Percentiles rank a stretch among this genome's conserved stretches.
Conservation (phyloP, 2,888 invertebrate genomes). For the Caenorhabditis zanzibari region DNA sequence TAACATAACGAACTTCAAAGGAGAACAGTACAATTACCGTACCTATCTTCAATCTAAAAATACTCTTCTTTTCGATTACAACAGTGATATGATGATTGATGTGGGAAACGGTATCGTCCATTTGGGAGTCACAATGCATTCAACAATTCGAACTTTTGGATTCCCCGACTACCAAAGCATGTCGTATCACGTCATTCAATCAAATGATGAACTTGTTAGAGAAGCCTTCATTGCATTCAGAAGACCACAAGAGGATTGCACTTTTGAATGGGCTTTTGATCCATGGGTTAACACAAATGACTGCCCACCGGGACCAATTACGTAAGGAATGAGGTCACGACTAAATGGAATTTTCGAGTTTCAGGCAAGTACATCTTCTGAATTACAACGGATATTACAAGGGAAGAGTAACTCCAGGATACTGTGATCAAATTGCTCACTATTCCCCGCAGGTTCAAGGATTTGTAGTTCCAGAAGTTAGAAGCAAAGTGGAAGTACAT, state of each 20-base stretch:
- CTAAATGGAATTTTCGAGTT: neutral
- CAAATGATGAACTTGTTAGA: slow-evolving; percentile 24
- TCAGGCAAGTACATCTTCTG: slow-evolving; percentile 45
- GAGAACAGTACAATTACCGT: slow-evolving; percentile 48
- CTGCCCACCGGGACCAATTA: slow-evolving; percentile 61
- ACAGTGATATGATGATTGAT: slow-evolving; percentile 59
- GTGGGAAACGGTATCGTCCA: slow-evolving; percentile 42
- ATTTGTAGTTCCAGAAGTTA: slow-evolving; percentile 20
- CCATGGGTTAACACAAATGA: slow-evolving; percentile 35
- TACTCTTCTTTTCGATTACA: slow-evolving; percentile 46
- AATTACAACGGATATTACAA: slow-evolving; percentile 24
- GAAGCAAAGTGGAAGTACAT: neutral
- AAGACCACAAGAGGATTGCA: slow-evolving; percentile 56
- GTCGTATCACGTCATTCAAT: slow-evolving; percentile 32
- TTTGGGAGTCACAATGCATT: slow-evolving; percentile 47
- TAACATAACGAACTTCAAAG: neutral
- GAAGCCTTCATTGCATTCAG: slow-evolving; percentile 4
- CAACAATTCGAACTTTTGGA: slow-evolving; percentile 53
- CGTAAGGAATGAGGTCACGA: slow-evolving; percentile 3
- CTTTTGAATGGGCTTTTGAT: slow-evolving; percentile 35
- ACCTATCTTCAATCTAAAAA: slow-evolving; percentile 43
- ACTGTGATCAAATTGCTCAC: slow-evolving; percentile 24
- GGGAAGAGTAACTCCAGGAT: slow-evolving; percentile 33
- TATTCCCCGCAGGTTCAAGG: neutral
- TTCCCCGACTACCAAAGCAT: slow-evolving; percentile 28